Percentiles rank a stretch among this genome's conserved stretches.
These are phyloP conservation scores for Heptranchias perlo DNA, from an alignment of 2,113 vertebrate genomes.

Conservation along the genomic window DNA sequence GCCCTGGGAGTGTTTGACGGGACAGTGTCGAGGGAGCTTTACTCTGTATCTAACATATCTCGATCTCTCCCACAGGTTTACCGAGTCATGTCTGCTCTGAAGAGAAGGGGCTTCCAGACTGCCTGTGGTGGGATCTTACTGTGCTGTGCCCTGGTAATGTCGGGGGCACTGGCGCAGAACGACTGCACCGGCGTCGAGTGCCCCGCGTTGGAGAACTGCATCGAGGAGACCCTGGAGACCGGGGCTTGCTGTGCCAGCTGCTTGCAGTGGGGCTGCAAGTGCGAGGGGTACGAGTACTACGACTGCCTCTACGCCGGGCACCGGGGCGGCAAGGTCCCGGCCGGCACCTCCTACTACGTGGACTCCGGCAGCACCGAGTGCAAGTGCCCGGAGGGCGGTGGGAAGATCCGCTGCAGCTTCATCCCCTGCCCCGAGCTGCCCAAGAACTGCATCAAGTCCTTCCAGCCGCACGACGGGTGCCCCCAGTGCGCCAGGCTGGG, in stretches of 20 bases:
- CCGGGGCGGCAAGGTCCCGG: not conserved
- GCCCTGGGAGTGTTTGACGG: not conserved
- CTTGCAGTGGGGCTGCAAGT: not conserved
- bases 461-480: not conserved
- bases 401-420: not conserved
- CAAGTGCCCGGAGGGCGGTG: conserved; percentile 10
- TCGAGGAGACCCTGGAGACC: not conserved
- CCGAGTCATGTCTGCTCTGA: not conserved
- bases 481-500: conserved; percentile 18
- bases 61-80: not conserved
- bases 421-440: conserved; percentile 14
- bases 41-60: not conserved
- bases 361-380: conserved; percentile 23
- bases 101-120: not conserved
- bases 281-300: conserved; percentile 28
- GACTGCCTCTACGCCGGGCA: conserved; percentile 29
- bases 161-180: not conserved
- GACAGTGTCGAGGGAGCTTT: not conserved
- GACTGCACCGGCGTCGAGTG: not conserved
- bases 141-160: not conserved
- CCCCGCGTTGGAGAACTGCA: conserved; percentile 22
- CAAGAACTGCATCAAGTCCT: not conserved
- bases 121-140: not conserved
- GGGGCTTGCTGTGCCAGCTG: conserved; percentile 31
- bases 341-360: not conserved